Percentiles rank a stretch among this genome's conserved stretches.
These are phyloP conservation scores for Mesoligia furuncula DNA, from an alignment of 2,888 invertebrate species.

Conservation along the genomic window DNA sequence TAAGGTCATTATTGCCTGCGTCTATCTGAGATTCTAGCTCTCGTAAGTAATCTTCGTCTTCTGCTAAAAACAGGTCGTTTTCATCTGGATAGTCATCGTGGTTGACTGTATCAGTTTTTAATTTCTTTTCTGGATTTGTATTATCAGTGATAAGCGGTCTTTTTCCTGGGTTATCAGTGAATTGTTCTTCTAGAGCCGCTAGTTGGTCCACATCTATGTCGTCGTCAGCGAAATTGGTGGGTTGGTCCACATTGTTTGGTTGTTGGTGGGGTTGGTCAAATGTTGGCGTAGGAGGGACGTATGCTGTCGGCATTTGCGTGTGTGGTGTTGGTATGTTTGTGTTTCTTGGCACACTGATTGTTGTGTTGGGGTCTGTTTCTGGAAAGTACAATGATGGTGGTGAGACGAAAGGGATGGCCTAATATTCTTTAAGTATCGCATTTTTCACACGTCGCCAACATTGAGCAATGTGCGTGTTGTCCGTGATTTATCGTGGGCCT, in stretches of 20 bases:
- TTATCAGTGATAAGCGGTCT: conserved; percentile 66
- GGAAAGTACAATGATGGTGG: conserved; percentile 56
- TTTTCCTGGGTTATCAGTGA: conserved; percentile 72
- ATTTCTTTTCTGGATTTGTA: conserved; percentile 78
- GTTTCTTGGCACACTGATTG: conserved; percentile 71
- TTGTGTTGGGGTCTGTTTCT: conserved; percentile 72
- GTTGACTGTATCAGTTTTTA: conserved; percentile 72
- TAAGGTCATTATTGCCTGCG: conserved; percentile 59
- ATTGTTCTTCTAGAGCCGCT: conserved; percentile 81
- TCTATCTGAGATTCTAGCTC: conserved; percentile 81
- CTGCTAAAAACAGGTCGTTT: conserved; percentile 75
- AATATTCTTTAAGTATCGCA: not conserved
- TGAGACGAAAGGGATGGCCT: not conserved
- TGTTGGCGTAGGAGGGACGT: conserved; percentile 38
- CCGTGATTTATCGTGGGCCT: too few relatives aligned
- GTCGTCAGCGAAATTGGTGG: conserved; percentile 77
- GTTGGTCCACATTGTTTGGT: conserved; percentile 71
- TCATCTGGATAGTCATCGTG: conserved; percentile 80
- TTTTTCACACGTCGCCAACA: not conserved
- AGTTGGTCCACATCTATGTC: conserved; percentile 82
- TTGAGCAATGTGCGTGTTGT: not conserved
- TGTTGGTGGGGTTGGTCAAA: conserved; percentile 48
- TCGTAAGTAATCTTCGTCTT: conserved; percentile 82
- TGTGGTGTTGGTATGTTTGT: conserved; percentile 73
- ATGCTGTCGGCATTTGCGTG: conserved; percentile 71